Base-by-base conservation (phyloP, 2,888 invertebrate species). In the Chaetoderma sp. region DNA sequence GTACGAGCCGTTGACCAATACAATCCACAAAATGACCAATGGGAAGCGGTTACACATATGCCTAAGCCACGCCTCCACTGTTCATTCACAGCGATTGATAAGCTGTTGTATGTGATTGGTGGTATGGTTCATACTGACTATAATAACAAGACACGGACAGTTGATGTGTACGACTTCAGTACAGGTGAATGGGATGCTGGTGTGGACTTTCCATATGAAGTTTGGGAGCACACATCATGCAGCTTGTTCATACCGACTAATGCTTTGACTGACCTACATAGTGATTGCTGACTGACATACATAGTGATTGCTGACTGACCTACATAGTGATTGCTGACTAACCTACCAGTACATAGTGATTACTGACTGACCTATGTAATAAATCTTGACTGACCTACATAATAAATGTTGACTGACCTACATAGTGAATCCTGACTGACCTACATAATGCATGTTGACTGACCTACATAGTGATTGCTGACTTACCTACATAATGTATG, bases 181-280 rank as follows among this genome's bases (percentile, higher is more conserved):
- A 89, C 86, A 0, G 88, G 89, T 70, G 83, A 86, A 16, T 92
- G 92, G 92, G 89, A 88, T 5, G 89, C 89, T 10, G 89, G 89
- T n/a, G 89, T 90, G 72, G 89, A 90, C 68, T 90, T 91, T 79
- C 90, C 91, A 0, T 90, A 90, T 75, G 90, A 91, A 77, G 89
- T 91, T 64, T 92, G 92, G 92, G 92, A 92, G 79, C 92, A 92
- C 75, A 89, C 90, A 1, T 91, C 91, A 79, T 91, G 90, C 52
- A 89, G 90, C 30, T 86, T 92, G 62, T 92, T 91, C 82, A 89
- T 92, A 74, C 92, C 92, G 47, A 89, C 89, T n/a, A n/a, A n/a
- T n/a, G n/a, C n/a, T n/a, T n/a, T n/a, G n/a, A n/a, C n/a, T n/a
- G n/a, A n/a, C n/a, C n/a, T n/a, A n/a, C n/a, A n/a, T n/a, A n/a